Conservation (phyloP, 2,113 vertebrate genomes). For the Vidua macroura region DNA sequence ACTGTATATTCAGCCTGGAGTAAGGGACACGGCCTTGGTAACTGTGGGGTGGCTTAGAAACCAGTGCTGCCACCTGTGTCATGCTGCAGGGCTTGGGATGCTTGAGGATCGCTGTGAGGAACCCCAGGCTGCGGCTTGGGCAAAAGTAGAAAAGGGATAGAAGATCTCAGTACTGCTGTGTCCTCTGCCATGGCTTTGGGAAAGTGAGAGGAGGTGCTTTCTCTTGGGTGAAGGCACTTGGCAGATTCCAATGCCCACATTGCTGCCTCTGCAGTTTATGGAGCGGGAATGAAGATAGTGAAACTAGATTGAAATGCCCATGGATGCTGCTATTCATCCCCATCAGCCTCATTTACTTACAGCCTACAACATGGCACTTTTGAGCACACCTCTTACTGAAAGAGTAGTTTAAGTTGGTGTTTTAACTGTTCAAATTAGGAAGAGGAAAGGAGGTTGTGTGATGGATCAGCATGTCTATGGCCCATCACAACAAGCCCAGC, state of each 20-base stretch:
- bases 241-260: background rate
- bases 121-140: background rate
- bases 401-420: background rate
- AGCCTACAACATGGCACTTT: background rate
- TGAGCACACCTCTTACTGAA: background rate
- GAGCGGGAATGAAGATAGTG: background rate
- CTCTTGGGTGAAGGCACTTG: background rate
- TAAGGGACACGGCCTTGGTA: accelerated
- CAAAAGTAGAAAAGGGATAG: background rate
- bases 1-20: accelerated
- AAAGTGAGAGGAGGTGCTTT: background rate
- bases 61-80: accelerated
- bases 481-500: background rate
- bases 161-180: background rate
- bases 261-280: background rate
- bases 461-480: accelerated
- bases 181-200: background rate
- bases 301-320: background rate
- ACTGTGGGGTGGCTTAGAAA: background rate
- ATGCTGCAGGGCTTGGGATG: background rate
- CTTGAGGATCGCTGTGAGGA: background rate
- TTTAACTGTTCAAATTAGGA: background rate
- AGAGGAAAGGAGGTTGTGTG: background rate
- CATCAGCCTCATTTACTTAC: background rate
- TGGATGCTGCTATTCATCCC: background rate